Conservation (phyloP, 2,113 vertebrate genomes). For the Malurus cyaneus region DNA sequence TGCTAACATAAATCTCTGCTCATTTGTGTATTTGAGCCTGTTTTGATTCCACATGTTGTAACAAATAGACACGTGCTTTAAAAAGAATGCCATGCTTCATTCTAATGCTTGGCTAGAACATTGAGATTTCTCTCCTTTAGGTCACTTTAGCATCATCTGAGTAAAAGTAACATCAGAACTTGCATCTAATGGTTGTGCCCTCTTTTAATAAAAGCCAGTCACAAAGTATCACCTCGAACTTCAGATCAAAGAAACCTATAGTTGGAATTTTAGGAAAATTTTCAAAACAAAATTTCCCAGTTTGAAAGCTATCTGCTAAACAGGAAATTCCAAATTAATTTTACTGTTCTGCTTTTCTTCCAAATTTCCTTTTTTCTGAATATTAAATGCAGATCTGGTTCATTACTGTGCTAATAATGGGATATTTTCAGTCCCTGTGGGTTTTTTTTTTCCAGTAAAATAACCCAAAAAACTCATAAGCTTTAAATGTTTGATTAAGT, state of each 20-base stretch:
- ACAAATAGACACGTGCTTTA: neutral
- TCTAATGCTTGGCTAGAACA: neutral
- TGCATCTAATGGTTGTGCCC: neutral
- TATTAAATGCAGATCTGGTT: neutral
- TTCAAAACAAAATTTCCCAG: neutral
- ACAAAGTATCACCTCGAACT: neutral
- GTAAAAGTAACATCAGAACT: neutral
- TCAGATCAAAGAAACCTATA: neutral
- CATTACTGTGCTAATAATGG: neutral
- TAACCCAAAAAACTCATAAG: accelerated
- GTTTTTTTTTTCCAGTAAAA: neutral
- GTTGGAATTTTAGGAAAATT: neutral
- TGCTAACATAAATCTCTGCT: neutral
- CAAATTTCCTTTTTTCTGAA: neutral
- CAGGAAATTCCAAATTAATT: neutral
- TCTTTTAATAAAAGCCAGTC: neutral
- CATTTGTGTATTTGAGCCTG: neutral
- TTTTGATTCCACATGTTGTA: neutral
- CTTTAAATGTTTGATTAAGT: neutral
- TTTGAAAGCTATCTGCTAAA: neutral
- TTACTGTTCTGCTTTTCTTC: neutral
- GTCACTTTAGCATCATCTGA: neutral
- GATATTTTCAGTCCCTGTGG: neutral
- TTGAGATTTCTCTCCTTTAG: neutral
- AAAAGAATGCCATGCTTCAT: neutral